Evolutionary conservation across 2,888 invertebrate genomes (phyloP), one percentile per base, ranked within the genome.

Genomic region (Willowsia nigromaculata): DNA sequence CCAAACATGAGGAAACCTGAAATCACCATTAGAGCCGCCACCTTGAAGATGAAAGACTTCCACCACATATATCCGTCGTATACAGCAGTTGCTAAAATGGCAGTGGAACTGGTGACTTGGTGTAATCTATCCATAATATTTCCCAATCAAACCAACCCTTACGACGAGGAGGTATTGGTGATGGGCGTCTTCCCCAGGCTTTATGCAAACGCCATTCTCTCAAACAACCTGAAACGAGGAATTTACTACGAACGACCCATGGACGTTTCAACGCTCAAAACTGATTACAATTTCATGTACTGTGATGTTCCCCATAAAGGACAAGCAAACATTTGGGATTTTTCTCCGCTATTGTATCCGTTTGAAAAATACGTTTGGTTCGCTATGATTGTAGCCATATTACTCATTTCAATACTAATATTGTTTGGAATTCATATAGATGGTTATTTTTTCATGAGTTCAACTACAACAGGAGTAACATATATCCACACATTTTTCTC

Each of bases 211-310:
- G 13, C 53, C 0, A 50, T 68, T 2, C 13, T 18, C 1, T 37
- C 9, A 0, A 40, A 11, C 13, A 11, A 11, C 1, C 7, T 83
- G 11, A 30, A n/a, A 33, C 22, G 81, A 15, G 56, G 30, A 27
- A 25, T 87, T 11, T 81, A 71, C 9, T 87, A 81, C 25, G 87
- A 87, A 33, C 9, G 37, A 37, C 71, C 81, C 15, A 56, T 87
- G 59, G 81, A 65, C 22, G 43, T 25, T 5, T 1, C 18, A 7
- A 53, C 80, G 15, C 40, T 5, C 7, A 18, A 27, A 11, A n/a
- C 53, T 1, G 81, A 87, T 27, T 47, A 50, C n/a, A 87, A 87
- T 25, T 88, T 88, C 25, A 37, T 74, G 62, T 88, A 88, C 30
- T 88, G 88, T n/a, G 33, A 15, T 11, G 9, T 62, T 50, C 74